phyloP scores from a whole-genome alignment of 1,140 invertebrate species.

The Colletes gigas region DNA sequence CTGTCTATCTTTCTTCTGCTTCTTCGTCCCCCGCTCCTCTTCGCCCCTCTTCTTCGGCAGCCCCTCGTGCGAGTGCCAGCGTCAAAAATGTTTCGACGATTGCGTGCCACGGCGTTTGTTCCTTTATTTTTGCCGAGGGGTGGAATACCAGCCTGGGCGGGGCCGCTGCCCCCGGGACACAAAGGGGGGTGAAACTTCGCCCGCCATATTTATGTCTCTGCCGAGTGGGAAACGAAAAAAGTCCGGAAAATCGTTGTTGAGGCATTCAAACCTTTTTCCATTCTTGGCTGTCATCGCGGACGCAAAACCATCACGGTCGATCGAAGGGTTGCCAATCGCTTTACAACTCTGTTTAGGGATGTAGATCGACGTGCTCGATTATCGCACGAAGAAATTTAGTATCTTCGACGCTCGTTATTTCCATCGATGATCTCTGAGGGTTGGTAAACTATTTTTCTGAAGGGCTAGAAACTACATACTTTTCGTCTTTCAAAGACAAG shows the following conservation, averaged over 20 bases:
- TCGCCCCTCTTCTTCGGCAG: neutral
- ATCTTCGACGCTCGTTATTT: too few relatives aligned
- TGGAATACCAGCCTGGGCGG: conserved; percentile 77
- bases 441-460: too few relatives aligned
- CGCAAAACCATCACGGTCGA: neutral
- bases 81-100: conserved; percentile 79
- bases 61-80: conserved; percentile 62
- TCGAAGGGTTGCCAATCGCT: neutral
- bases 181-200: conserved; percentile 77
- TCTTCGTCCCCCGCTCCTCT: neutral
- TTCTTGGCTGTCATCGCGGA: neutral
- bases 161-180: conserved; percentile 66
- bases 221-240: conserved; percentile 66
- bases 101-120: conserved; percentile 76
- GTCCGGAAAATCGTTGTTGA: conserved; percentile 55
- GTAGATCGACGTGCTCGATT: too few relatives aligned
- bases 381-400: too few relatives aligned
- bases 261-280: conserved; percentile 7
- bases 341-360: neutral
- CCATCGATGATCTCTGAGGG: too few relatives aligned
- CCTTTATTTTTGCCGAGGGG: conserved; percentile 77
- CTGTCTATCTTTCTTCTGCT: conserved; percentile 58
- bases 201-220: conserved; percentile 76
- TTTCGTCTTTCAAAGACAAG: too few relatives aligned
- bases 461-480: too few relatives aligned